Evolutionary conservation across 2,113 vertebrate genomes (phyloP).

Genomic region (Hippopotamus amphibius): DNA sequence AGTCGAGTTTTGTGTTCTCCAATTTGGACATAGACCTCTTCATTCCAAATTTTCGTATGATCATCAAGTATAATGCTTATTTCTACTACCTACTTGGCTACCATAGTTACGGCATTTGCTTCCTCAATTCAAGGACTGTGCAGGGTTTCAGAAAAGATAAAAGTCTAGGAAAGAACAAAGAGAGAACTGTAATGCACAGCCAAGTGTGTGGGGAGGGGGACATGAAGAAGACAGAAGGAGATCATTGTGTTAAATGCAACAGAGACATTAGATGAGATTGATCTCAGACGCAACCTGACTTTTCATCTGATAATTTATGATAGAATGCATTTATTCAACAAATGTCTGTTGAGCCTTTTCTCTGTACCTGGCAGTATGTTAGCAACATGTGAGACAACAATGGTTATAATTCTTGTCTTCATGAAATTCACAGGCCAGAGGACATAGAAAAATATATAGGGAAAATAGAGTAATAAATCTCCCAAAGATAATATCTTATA

Average conservation of each 20-base stretch:
- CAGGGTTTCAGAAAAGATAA: neutral
- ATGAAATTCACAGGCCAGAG: neutral
- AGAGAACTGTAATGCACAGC: neutral
- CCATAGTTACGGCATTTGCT: neutral
- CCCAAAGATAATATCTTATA: neutral
- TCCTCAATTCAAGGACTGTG: neutral
- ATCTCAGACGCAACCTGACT: neutral
- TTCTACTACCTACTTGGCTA: neutral
- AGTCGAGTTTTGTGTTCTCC: neutral
- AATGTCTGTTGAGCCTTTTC: neutral
- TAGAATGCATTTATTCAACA: neutral
- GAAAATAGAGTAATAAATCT: neutral
- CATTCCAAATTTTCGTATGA: neutral
- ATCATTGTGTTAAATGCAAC: neutral
- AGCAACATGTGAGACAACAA: neutral
- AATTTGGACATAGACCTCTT: neutral
- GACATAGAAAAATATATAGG: neutral
- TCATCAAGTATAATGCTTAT: neutral
- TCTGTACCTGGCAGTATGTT: neutral
- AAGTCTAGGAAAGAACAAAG: neutral
- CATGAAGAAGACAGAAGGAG: neutral
- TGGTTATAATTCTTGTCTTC: neutral
- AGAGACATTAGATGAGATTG: too few species aligned
- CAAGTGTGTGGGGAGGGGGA: neutral
- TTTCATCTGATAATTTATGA: neutral